These are phyloP conservation scores for Notothenia rossii DNA, from an alignment of 2,113 vertebrate genomes.

Conservation along the genomic window DNA sequence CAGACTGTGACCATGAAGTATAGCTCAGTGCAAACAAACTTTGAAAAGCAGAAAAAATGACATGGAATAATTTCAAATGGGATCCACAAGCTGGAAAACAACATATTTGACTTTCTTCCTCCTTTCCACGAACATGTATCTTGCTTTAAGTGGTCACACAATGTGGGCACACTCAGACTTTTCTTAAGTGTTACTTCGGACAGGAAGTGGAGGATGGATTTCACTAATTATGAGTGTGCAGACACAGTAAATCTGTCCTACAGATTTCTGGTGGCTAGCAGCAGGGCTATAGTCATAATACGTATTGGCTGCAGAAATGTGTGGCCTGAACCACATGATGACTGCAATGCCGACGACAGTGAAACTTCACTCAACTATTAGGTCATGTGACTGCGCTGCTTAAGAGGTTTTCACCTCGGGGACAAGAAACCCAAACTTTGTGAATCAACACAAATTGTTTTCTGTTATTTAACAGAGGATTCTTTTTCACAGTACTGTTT, in stretches of 20 bases:
- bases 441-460: constrained; percentile 24
- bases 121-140: constrained; percentile 13
- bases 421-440: constrained; percentile 13
- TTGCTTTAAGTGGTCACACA: constrained; percentile 16
- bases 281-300: constrained; percentile 26
- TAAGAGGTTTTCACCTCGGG: not conserved
- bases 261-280: constrained; percentile 53
- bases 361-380: constrained; percentile 37
- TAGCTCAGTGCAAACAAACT: not conserved
- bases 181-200: constrained; percentile 46
- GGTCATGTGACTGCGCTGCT: constrained; percentile 43
- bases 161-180: not conserved
- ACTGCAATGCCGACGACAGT: constrained; percentile 21
- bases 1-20: constrained; percentile 11
- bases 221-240: constrained; percentile 43
- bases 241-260: constrained; percentile 53
- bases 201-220: constrained; percentile 60
- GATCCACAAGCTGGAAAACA: not conserved
- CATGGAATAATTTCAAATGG: not conserved
- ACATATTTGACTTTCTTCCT: constrained; percentile 14
- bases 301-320: constrained; percentile 26
- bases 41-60: constrained; percentile 6
- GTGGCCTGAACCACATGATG: constrained; percentile 49
- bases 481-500: constrained; percentile 36
- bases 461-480: constrained; percentile 9